Percentiles rank a stretch among this genome's conserved stretches.
phyloP scores from a whole-genome alignment of 2,797 vertebrate genomes.

The Cuculus canorus region DNA sequence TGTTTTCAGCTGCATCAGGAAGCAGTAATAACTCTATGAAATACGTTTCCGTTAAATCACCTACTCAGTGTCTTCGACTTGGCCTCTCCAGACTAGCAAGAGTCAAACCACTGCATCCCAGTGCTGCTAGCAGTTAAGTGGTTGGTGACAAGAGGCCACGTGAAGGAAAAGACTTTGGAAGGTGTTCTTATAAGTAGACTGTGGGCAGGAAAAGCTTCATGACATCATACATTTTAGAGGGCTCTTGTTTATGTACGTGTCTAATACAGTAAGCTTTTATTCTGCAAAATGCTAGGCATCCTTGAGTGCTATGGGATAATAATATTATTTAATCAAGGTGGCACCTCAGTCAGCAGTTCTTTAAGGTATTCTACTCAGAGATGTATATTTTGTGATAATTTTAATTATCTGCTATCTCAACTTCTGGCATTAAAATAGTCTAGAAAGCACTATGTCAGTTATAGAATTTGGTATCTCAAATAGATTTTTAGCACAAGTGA shows the following conservation, averaged over 20 bases:
- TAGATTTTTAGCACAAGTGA: neutral
- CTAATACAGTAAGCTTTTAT: neutral
- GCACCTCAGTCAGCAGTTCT: neutral
- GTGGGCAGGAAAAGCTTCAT: neutral
- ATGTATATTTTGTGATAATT: neutral
- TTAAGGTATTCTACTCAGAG: neutral
- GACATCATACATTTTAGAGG: neutral
- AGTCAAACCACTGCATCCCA: conserved; percentile 91
- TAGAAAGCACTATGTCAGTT: neutral
- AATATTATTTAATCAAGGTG: neutral
- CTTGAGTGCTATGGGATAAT: neutral
- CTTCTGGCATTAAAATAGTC: neutral
- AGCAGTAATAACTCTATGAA: conserved; percentile 62
- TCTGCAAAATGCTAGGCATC: neutral
- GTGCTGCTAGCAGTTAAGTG: conserved; percentile 76
- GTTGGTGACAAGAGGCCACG: neutral
- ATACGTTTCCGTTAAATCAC: conserved; percentile 77
- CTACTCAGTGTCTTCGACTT: conserved; percentile 87
- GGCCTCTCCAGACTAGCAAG: conserved; percentile 90
- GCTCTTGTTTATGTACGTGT: neutral
- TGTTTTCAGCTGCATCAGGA: conserved; percentile 79
- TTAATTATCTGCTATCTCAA: neutral
- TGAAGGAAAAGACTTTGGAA: neutral
- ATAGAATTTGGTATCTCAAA: neutral
- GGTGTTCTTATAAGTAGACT: neutral